phyloP scores from a whole-genome alignment of 2,888 invertebrate genomes.

The Papilio demoleus region DNA sequence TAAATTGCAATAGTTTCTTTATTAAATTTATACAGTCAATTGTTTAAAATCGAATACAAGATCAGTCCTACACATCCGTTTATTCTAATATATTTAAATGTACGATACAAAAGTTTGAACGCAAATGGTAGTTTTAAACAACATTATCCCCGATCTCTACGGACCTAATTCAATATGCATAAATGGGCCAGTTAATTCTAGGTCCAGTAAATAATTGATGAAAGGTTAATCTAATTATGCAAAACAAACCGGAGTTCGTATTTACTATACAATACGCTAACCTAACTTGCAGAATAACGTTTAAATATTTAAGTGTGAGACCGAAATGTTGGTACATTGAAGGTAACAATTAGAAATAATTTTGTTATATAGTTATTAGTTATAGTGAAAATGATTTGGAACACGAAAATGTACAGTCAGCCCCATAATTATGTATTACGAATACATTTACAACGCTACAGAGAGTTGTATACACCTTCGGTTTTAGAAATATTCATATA shows the following conservation, averaged over 20 bases:
- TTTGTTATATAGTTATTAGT: neutral
- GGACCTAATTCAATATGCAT: conserved; percentile 40
- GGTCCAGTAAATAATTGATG: conserved; percentile 42
- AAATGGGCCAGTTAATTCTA: conserved; percentile 34
- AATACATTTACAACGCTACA: too few species aligned
- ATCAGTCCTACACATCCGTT: too few species aligned
- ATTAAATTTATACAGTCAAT: too few species aligned
- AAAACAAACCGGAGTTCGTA: conserved; percentile 66
- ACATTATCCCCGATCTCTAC: conserved; percentile 8
- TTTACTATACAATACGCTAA: conserved; percentile 59
- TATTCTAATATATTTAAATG: neutral
- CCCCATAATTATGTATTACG: too few species aligned
- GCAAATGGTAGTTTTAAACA: conserved; percentile 8
- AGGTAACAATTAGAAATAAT: neutral
- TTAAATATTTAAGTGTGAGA: conserved; percentile 23
- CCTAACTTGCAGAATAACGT: conserved; percentile 24
- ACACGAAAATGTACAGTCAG: too few species aligned
- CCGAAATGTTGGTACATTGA: neutral
- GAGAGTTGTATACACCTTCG: too few species aligned
- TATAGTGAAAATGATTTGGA: too few species aligned
- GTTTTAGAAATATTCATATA: too few species aligned
- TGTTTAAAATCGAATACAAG: too few species aligned
- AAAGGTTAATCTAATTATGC: conserved; percentile 72
- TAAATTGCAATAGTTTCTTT: too few species aligned
- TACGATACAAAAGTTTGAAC: conserved; percentile 6